Percentiles rank a stretch among this genome's conserved stretches.
phyloP scores from a whole-genome alignment of 1,140 invertebrate species.

The Drusus annulatus region DNA sequence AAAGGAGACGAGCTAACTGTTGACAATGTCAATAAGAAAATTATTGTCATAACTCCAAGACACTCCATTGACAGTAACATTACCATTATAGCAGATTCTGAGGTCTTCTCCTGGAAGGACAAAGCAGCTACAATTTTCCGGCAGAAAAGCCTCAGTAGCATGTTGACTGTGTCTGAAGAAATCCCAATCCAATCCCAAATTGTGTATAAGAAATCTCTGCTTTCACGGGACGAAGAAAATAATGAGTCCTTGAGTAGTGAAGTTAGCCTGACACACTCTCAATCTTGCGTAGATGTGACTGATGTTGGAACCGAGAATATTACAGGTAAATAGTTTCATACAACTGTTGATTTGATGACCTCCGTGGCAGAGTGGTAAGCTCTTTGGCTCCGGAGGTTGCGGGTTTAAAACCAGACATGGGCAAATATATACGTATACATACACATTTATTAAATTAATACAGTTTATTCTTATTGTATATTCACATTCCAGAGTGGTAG shows the following conservation, averaged over 20 bases:
- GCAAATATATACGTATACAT: no score
- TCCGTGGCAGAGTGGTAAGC: no score
- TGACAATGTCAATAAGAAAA: not conserved
- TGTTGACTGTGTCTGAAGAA: not conserved
- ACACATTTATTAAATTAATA: no score
- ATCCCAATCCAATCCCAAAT: slow-evolving; percentile 10
- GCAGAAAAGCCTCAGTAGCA: not conserved
- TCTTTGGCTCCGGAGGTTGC: no score
- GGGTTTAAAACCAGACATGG: no score
- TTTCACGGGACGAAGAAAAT: not conserved
- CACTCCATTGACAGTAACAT: not conserved
- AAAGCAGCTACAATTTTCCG: not conserved
- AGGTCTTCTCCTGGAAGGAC: not conserved
- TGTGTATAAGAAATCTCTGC: not conserved
- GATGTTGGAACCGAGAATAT: not conserved
- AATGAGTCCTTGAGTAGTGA: not conserved
- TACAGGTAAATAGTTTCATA: not conserved
- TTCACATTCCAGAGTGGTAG: no score
- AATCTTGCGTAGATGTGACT: not conserved
- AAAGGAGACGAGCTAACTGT: no score
- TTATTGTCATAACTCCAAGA: not conserved
- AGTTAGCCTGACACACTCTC: not conserved
- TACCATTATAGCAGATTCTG: not conserved
- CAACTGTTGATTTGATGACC: not conserved
- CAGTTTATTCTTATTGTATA: no score